Base-by-base conservation (phyloP, 2,113 vertebrate genomes). In the Shinisaurus crocodilurus region DNA sequence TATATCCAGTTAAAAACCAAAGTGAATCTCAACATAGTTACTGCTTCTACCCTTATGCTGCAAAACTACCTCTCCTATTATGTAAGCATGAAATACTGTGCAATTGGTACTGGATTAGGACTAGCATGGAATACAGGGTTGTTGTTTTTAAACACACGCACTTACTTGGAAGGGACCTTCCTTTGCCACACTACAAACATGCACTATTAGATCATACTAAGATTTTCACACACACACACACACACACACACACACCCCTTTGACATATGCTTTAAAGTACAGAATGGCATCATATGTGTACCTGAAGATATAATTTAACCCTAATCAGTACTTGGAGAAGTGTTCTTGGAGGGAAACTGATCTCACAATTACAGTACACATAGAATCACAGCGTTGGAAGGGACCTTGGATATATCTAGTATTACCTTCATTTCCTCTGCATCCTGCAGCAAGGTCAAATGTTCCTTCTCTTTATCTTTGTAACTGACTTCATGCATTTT, bases 401-500 rank as follows among this genome's bases (percentile, higher is more conserved):
- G 10, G 16, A 70, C 32, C 65, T 45, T 32, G 27, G 82, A 1
- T 63, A 43, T 60, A 83, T 45, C 48, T 57, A 76, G 29, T 23
- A 2, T 15, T 94, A 98, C 98, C 98, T 98, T 98, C 97, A 98
- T 98, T 88, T 98, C 98, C 91, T 98, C 98, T 0, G 98, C 98
- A 1, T 98, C 98, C 95, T 98, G 98, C 9, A 98, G 97, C 89
- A 97, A 96, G 1, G 95, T 98, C 95, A 98, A 97, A 70, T 98
- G 98, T 6, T 98, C 98, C 94, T 98, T 98, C 89, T 98, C 98
- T 94, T 98, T 98, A 89, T 98, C 98, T 94, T 98, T 97, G 94
- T 98, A 98, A 85, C 98, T 98, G 91, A 98, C 96, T 96, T 99
- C 98, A 0, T 98, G 98, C 97, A 98, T 98, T 96, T 98, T 99